Evolutionary conservation across 2,797 vertebrate species (phyloP), one percentile per base, ranked within the genome.

Genomic region (Parauchenoglanis punctatus): DNA sequence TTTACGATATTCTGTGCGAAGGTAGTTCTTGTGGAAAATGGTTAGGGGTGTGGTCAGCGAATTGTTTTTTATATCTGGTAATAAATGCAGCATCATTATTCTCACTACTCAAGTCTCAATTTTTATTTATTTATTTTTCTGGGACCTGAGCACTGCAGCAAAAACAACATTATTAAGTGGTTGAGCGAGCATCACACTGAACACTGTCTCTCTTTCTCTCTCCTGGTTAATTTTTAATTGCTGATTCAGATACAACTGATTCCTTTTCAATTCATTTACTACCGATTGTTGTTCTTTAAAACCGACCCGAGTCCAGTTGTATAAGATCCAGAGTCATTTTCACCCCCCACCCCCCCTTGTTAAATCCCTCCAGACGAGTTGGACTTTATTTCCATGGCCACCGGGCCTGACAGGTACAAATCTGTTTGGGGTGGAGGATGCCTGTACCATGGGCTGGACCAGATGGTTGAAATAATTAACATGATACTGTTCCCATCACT

Each of bases 381-480:
- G 93, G 93, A 94, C 94, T 88, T 80, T 83, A 92, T 94, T 93
- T 92, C 68, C 94, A 89, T 92, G 94, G 92, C 94, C 92, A 91
- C 92, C 87, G 92, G 96, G 96, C 96, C 94, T 95, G 95, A 95
- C 96, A 95, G 95, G 91, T 96, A 96, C 94, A 96, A 96, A 96
- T 96, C 95, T 95, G 94, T 85, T 83, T 89, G 93, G 94, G 94
- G 93, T 94, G 94, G 91, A 94, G 93, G 93, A 92, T 92, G 93
- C 90, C 91, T 93, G 91, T 92, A 92, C 91, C 89, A 92, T 89
- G 94, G 93, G 88, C 94, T 90, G 91, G 94, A 96, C 94, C 96
- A 96, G 96, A 96, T 96, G 96, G 96, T 95, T 92, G 94, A 94
- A 95, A 96, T 96, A 96, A 96, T 96, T 96, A 96, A 96, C 95